Evolutionary conservation across 2,797 vertebrate species (phyloP).

Genomic region (Decapterus maruadsi): DNA sequence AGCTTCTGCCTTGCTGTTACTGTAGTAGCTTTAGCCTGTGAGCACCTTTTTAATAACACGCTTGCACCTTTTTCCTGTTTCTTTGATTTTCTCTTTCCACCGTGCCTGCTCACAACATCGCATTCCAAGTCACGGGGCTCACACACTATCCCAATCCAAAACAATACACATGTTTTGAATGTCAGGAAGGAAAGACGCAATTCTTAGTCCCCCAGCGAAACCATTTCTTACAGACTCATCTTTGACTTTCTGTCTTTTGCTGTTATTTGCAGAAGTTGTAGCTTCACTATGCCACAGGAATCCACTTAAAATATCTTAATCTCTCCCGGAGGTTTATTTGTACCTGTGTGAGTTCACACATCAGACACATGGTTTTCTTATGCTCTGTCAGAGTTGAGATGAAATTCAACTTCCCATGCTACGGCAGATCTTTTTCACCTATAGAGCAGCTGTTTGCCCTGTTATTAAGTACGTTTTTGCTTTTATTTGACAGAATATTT

Average conservation of each 20-base stretch:
- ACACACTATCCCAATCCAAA: neutral
- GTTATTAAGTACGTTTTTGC: no score
- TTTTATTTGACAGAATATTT: no score
- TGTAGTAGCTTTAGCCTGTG: neutral
- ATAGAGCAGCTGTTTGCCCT: neutral
- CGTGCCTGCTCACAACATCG: neutral
- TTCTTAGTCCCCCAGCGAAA: neutral
- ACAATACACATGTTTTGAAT: neutral
- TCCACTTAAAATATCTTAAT: neutral
- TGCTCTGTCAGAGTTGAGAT: neutral
- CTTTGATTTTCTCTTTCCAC: slow-evolving; percentile 6
- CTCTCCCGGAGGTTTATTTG: neutral
- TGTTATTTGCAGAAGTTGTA: slow-evolving; percentile 1
- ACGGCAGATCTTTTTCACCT: neutral
- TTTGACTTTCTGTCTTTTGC: neutral
- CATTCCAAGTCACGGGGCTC: neutral
- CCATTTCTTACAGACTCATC: neutral
- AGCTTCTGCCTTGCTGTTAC: neutral
- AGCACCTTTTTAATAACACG: neutral
- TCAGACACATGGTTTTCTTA: neutral
- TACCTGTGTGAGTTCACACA: neutral
- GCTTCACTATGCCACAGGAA: neutral
- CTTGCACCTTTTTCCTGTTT: neutral
- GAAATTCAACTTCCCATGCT: neutral
- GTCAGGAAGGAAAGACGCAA: neutral